phyloP scores from a whole-genome alignment of 2,113 vertebrate genomes.

The Laticauda colubrina region DNA sequence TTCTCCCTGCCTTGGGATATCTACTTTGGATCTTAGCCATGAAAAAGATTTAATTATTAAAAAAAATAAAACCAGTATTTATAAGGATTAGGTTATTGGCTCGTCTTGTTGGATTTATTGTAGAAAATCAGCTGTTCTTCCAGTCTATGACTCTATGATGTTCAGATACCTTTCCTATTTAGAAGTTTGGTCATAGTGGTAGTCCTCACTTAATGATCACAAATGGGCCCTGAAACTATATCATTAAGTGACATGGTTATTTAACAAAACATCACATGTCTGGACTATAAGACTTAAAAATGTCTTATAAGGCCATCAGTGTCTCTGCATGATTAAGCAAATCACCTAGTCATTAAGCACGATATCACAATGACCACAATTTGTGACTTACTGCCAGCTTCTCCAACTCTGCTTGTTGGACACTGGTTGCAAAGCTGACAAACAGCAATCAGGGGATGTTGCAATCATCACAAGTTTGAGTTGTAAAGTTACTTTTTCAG shows the following conservation, averaged over 20 bases:
- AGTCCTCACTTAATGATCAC: not conserved
- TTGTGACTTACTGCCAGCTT: not conserved
- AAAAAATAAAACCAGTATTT: not conserved
- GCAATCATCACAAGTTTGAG: not conserved
- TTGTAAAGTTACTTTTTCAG: not conserved
- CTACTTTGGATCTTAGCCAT: not conserved
- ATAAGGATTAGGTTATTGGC: not conserved
- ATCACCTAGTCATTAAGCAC: not conserved
- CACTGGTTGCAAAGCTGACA: not conserved
- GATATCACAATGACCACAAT: not conserved
- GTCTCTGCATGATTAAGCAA: not conserved
- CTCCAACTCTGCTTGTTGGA: not conserved
- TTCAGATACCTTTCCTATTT: not conserved
- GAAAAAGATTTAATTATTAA: not conserved
- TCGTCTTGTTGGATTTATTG: not conserved
- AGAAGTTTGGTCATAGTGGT: not conserved
- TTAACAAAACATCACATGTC: not conserved
- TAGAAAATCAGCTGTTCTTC: not conserved
- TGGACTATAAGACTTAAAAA: not conserved
- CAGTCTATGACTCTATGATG: not conserved
- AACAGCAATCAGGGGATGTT: not conserved
- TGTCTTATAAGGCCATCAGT: not conserved
- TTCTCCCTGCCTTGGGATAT: not conserved
- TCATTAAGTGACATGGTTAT: not conserved
- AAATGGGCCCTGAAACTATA: not conserved